Base-by-base conservation (phyloP, 2,888 invertebrate genomes). In the Nowickia ferox region DNA sequence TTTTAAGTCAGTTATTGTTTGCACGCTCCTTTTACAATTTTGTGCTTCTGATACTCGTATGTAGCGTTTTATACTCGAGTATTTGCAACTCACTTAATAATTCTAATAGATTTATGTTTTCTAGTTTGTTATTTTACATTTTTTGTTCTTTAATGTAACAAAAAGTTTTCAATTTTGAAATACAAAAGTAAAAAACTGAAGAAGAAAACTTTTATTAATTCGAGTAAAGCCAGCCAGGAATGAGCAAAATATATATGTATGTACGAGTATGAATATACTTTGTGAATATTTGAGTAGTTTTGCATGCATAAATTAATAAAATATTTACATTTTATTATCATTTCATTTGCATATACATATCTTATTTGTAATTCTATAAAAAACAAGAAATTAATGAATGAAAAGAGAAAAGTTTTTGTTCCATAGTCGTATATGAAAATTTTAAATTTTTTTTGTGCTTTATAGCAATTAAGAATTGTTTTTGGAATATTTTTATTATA, bases 51-150 rank as follows among this genome's bases (percentile, higher is more conserved):
- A 55, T 48, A 72, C 55, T 59, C 51, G 66, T 61, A 55, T 61
- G 72, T 75, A 75, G 42, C 51, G 40, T 66, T 66, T 72, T 63
- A 19, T 51, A 53, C 51, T 86, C 42, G 15, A 83, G 83, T 72
- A 76, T 83, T 83, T 86, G 79, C 83, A 86, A 79, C 76, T 63
- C 83, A 79, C 86, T 83, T 79, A 79, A 83, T 83, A 86, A 86
- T 77, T 86, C 79, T 76, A 86, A 83, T 83, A 86, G 86, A 83
- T 86, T 86, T 86, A 76, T 83, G 66, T 83, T 86, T 78, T 83
- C 63, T 81, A 74, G 72, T 81, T 81, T 57, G 68, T 76, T 71
- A 57, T 63, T 68, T 80, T 65, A 38, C 57, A 15, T 65, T 40
- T 22, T 42, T 51, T 22, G 19, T 15, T 59, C 30, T 46, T 44